Conservation (phyloP, 2,797 vertebrate species). For the Bovichtus variegatus region DNA sequence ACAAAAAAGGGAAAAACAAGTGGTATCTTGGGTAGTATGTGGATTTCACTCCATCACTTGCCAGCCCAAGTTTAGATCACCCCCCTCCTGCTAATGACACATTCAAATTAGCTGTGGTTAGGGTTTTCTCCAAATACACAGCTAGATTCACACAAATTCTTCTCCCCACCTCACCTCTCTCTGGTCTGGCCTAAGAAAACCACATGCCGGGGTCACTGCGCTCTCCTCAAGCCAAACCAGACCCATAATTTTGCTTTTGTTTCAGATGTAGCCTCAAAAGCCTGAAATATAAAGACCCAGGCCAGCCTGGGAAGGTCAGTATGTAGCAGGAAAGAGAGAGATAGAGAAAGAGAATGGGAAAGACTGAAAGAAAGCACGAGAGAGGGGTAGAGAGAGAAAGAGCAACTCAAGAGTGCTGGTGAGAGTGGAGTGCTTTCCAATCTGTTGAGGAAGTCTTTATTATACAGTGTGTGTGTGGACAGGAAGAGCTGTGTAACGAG, state of each 20-base stretch:
- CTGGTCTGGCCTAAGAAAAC: slow-evolving; percentile 83
- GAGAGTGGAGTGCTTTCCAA: slow-evolving; percentile 74
- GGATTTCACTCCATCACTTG: slow-evolving; percentile 68
- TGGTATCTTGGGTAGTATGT: slow-evolving; percentile 69
- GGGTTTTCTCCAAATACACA: slow-evolving; percentile 84
- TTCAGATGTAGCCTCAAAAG: slow-evolving; percentile 87
- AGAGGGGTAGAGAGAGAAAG: slow-evolving; percentile 44
- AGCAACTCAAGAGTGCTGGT: slow-evolving; percentile 57
- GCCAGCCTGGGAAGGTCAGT: slow-evolving; percentile 83
- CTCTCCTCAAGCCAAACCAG: slow-evolving; percentile 86
- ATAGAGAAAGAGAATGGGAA: slow-evolving; percentile 62
- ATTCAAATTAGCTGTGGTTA: slow-evolving; percentile 87
- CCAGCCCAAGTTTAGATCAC: slow-evolving; percentile 77
- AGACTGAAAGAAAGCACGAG: slow-evolving; percentile 54
- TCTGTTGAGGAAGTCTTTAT: slow-evolving; percentile 80
- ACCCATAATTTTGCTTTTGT: slow-evolving; percentile 91
- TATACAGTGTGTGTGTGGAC: slow-evolving; percentile 73
- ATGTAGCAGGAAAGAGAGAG: slow-evolving; percentile 53
- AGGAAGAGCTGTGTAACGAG: slow-evolving; percentile 77
- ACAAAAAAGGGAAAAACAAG: slow-evolving; percentile 70
- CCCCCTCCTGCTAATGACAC: slow-evolving; percentile 81
- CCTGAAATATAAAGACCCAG: slow-evolving; percentile 86
- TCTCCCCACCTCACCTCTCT: slow-evolving; percentile 85
- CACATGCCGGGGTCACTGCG: slow-evolving; percentile 86
- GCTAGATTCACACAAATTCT: slow-evolving; percentile 85